Percentiles rank a stretch among this genome's conserved stretches.
Evolutionary conservation across 2,113 vertebrate species (phyloP).

Genomic region (Elachura formosa): DNA sequence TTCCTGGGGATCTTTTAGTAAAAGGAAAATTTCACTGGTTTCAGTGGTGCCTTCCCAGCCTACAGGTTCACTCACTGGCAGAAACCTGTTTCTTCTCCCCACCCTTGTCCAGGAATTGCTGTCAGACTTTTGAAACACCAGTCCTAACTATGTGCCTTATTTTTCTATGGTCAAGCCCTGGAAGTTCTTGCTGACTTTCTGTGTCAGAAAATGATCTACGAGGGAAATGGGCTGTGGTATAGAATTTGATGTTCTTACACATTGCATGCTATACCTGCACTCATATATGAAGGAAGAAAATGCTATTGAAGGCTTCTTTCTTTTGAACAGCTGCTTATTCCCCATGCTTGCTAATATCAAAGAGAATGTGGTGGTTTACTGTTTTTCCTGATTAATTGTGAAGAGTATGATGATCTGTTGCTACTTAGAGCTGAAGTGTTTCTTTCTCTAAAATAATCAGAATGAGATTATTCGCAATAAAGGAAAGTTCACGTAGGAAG

Average conservation of each 20-base stretch:
- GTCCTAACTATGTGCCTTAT: not conserved
- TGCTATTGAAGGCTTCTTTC: not conserved
- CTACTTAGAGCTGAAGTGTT: not conserved
- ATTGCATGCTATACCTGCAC: not conserved
- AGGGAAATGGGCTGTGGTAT: not conserved
- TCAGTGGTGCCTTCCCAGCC: not conserved
- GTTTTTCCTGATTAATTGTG: not conserved
- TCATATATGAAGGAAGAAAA: not conserved
- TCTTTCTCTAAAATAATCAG: not conserved
- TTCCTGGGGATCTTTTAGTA: not conserved
- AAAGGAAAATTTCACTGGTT: not conserved
- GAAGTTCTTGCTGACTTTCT: not conserved
- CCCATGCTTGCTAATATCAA: not conserved
- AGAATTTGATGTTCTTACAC: accelerated
- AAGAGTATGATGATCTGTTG: not conserved
- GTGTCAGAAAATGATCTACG: not conserved
- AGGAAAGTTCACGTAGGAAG: not conserved
- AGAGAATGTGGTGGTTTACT: not conserved
- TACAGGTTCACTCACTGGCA: not conserved
- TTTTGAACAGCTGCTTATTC: not conserved
- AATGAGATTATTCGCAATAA: not conserved
- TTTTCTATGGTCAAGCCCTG: not conserved
- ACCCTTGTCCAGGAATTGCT: not conserved
- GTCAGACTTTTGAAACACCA: not conserved
- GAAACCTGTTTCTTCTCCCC: not conserved